Evolutionary conservation across 2,888 invertebrate species (phyloP), one percentile per base, ranked within the genome.

Genomic region (Tiphia femorata): DNA sequence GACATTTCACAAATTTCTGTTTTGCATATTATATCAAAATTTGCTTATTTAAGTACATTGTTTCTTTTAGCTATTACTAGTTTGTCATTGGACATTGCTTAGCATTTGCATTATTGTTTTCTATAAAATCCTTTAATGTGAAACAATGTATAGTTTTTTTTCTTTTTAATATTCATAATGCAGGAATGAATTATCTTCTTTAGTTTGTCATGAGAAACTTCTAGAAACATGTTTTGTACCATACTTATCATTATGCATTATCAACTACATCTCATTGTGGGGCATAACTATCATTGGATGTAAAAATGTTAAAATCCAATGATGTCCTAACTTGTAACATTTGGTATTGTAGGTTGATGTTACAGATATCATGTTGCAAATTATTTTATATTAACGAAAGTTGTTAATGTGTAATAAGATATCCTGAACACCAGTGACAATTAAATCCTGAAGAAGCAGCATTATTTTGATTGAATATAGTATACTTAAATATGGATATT

Each of bases 301-400:
- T 16, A 56, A 57, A 25, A 56, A 44, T 64, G 58, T 46, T 61
- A 41, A 57, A 57, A 35, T 51, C 49, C 64, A 63, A 67, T 66
- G 56, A 58, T 62, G 58, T 67, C 61, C 64, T 53, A 58, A 62
- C 43, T 62, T 59, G 49, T 68, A 68, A 62, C 62, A 66, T 58
- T 62, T n/a, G n/a, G 55, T 72, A 66, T 65, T 73, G 72, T 71
- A 62, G 70, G 71, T 65, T 55, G 70, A 67, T 75, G 64, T 62
- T 53, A 56, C 51, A 66, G 48, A 46, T 56, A 50, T 30, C 30
- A 44, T 14, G 17, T 12, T 33, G n/a, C n/a, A n/a, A n/a, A n/a
- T n/a, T n/a, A n/a, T n/a, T n/a, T n/a, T n/a, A n/a, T n/a, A n/a
- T n/a, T n/a, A n/a, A n/a, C n/a, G n/a, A n/a, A n/a, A n/a, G n/a